Base-by-base conservation (phyloP, 2,113 vertebrate species). In the Vidua macroura region DNA sequence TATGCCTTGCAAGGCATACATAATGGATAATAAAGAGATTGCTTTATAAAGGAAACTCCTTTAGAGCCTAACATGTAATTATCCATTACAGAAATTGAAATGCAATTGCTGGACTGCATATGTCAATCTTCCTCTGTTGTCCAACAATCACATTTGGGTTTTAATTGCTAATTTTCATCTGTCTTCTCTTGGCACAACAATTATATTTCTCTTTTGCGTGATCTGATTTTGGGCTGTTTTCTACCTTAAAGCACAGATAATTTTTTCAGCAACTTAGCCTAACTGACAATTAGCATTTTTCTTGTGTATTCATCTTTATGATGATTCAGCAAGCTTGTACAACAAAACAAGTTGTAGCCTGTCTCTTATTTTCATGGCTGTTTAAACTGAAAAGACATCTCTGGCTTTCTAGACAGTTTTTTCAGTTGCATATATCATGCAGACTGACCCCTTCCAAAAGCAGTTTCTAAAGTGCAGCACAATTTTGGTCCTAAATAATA, bases 131-230 rank as follows among this genome's bases (percentile, higher is more conserved):
- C 17, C 12, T 91, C 19, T 80, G 53, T 90, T 90, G 75, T 31
- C 25, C 53, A 88, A 72, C 46, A 74, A 28, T 74, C 31, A 83
- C 30, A 39, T 84, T 85, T 75, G 24, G 3, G 15, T 90, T 82
- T 79, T 89, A 85, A 88, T 92, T 86, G 31, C 23, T 91, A 86
- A 85, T 96, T 93, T 96, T 37, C 35, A 79, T 96, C 79, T 62
- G 35, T 48, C 55, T 82, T 41, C 41, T 52, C 67, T 86, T 73
- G 55, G 64, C 39, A 70, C 28, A 56, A 27, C 37, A n/a, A 37
- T 89, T 83, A 9, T 63, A 59, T 74, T 92, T 93, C 25, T 49
- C 90, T 15, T 88, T 93, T 35, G 73, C 19, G 13, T 88, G 13
- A 52, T 86, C 59, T 56, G 21, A 41, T 70, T 81, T 83, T 86